phyloP scores from a whole-genome alignment of 2,113 vertebrate genomes.

The Gnathonemus echidnorhynchus region DNA sequence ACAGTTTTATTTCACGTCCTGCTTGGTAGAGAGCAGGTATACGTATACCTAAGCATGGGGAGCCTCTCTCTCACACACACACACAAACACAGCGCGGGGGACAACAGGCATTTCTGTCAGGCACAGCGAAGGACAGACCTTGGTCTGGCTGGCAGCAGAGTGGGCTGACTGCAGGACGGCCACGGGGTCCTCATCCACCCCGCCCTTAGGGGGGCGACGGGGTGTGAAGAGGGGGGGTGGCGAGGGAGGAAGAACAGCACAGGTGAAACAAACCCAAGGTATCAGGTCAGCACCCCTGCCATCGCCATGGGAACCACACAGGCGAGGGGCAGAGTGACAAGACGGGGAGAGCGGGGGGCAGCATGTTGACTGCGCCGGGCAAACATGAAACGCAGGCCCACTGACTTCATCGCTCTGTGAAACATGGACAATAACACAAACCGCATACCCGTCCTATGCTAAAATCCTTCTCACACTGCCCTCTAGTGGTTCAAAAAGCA shows the following conservation, averaged over 20 bases:
- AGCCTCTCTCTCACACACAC: neutral
- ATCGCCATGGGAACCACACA: neutral
- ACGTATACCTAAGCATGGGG: neutral
- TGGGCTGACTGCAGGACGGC: constrained; percentile 60
- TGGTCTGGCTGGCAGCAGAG: constrained; percentile 49
- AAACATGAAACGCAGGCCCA: neutral
- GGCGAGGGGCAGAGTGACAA: neutral
- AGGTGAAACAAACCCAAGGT: neutral
- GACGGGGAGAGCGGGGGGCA: neutral
- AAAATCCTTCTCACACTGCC: neutral
- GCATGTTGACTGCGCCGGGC: neutral
- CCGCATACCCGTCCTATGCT: neutral
- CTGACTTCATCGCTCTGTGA: neutral
- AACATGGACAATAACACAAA: neutral
- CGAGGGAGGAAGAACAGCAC: neutral
- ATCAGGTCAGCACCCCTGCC: neutral
- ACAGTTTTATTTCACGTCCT: neutral
- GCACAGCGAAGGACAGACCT: constrained; percentile 56
- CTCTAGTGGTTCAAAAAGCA: neutral
- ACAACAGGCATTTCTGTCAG: constrained; percentile 12
- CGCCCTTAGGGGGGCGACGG: constrained; percentile 48
- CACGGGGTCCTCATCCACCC: constrained; percentile 56
- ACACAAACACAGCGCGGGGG: neutral
- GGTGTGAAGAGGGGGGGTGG: neutral
- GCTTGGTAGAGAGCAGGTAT: neutral